phyloP scores from a whole-genome alignment of 2,113 vertebrate genomes.

The Cyanoliseus patagonus region DNA sequence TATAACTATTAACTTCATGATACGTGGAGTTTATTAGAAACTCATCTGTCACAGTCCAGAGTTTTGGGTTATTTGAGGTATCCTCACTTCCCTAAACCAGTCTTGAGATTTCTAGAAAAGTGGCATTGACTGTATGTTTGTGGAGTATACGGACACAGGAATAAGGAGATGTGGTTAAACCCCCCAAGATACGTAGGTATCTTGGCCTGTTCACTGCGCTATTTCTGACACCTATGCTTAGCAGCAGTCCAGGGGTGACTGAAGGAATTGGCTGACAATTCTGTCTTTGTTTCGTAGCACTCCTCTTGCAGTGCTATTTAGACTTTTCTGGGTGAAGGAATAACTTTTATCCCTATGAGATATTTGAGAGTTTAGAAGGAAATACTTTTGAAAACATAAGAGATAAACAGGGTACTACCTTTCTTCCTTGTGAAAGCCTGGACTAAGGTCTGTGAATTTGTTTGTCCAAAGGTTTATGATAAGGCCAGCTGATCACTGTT shows the following conservation, averaged over 20 bases:
- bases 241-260: not conserved
- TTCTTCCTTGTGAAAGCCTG: not conserved
- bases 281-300: not conserved
- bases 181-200: too few species aligned
- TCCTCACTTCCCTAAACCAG: not conserved
- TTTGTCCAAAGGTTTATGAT: not conserved
- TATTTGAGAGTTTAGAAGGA: not conserved
- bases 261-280: not conserved
- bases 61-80: not conserved
- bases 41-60: not conserved
- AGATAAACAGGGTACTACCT: not conserved
- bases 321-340: not conserved
- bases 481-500: not conserved
- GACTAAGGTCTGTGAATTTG: not conserved
- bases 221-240: not conserved
- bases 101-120: not conserved
- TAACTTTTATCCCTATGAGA: not conserved
- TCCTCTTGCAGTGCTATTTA: not conserved
- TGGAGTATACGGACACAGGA: not conserved
- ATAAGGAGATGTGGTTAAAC: not conserved
- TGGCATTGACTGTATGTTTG: not conserved
- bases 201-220: not conserved
- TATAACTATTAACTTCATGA: not conserved
- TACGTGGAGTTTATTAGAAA: not conserved
- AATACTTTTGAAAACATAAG: not conserved